phyloP scores from a whole-genome alignment of 2,113 vertebrate species.

The human region DNA sequence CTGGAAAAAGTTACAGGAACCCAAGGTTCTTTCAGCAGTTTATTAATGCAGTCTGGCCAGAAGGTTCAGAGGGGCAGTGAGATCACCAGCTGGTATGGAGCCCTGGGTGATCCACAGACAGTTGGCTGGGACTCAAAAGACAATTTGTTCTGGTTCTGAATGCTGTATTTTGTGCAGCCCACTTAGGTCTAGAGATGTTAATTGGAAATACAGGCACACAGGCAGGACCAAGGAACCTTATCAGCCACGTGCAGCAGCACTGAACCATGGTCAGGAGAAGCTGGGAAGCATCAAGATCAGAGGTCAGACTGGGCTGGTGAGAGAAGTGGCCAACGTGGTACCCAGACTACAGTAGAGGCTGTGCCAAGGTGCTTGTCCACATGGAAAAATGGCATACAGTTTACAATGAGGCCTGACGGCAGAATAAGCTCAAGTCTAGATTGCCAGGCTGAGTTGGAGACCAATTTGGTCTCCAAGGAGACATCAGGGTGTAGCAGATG shows the following conservation, averaged over 20 bases:
- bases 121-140: not conserved
- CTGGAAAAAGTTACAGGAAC: constrained; percentile 57
- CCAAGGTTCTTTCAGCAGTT: not conserved
- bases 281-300: not conserved
- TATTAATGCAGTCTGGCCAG: constrained; percentile 25
- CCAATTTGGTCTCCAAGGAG: not conserved
- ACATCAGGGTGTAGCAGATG: too few species aligned
- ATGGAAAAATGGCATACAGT: not conserved
- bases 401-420: not conserved
- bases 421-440: not conserved
- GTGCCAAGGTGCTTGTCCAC: not conserved
- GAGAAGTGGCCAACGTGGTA: not conserved
- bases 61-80: not conserved
- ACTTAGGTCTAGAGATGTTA: not conserved
- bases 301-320: not conserved
- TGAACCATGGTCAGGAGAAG: not conserved
- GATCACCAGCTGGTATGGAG: not conserved
- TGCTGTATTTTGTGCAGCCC: not conserved
- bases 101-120: not conserved
- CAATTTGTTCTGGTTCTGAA: not conserved
- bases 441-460: not conserved
- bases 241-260: not conserved
- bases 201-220: not conserved
- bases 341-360: not conserved
- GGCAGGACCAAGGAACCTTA: not conserved